These are phyloP conservation scores for Oasisia sp. DNA, from an alignment of 2,888 invertebrate genomes.

Conservation along the genomic window DNA sequence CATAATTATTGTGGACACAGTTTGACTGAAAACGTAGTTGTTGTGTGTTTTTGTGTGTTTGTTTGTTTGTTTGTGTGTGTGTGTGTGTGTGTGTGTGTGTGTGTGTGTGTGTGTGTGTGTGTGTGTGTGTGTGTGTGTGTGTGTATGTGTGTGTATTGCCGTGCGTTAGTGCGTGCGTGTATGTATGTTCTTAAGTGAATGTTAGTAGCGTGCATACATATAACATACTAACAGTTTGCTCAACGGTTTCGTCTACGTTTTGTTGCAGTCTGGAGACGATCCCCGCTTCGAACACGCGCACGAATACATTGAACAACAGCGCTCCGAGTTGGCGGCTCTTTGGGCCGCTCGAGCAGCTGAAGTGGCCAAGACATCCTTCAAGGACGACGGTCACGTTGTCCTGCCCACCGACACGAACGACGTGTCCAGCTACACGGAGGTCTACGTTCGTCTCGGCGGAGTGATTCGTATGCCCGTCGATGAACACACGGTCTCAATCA, in stretches of 20 bases:
- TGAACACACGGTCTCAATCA: not conserved
- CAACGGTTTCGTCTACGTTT: not conserved
- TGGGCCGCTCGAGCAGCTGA: not conserved
- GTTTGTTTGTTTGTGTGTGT: no score
- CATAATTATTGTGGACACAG: no score
- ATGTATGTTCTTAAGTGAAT: no score
- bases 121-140: no score
- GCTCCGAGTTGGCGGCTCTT: not conserved
- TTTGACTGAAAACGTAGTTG: no score
- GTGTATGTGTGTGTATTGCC: no score
- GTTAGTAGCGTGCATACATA: no score
- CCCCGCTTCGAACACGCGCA: constrained; percentile 5
- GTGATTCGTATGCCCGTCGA: not conserved
- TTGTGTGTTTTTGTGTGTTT: no score
- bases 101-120: no score
- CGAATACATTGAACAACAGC: not conserved
- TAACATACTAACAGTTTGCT: not conserved
- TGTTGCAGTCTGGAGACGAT: not conserved
- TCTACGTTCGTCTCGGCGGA: not conserved
- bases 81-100: no score
- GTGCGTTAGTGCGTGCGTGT: no score
- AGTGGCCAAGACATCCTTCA: not conserved
- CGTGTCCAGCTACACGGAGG: not conserved
- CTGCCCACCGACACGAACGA: not conserved
- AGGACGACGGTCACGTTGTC: not conserved